Conservation (phyloP, 2,888 invertebrate species). For the Pecten maximus region DNA sequence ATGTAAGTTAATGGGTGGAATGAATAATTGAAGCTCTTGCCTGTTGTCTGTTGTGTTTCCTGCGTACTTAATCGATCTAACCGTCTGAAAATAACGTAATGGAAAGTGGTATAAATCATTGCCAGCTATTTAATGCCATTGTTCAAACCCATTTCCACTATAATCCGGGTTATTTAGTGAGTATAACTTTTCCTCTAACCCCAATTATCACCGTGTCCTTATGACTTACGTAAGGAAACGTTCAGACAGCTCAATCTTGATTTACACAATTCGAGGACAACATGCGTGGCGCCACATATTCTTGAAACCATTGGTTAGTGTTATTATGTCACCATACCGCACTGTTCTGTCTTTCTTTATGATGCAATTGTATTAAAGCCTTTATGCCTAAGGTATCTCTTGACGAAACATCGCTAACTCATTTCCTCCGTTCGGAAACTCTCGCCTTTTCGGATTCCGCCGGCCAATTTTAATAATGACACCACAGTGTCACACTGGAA, state of each 20-base stretch:
- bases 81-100: background rate
- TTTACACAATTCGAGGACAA: constrained; percentile 7
- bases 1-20: background rate
- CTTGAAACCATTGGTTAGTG: background rate
- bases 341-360: background rate
- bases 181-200: background rate
- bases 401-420: background rate
- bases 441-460: background rate
- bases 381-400: background rate
- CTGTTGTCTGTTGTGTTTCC: constrained; percentile 1
- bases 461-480: background rate
- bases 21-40: constrained; percentile 11
- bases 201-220: background rate
- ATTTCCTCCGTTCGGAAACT: background rate
- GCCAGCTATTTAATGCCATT: background rate
- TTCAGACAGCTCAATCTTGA: background rate
- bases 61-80: constrained; percentile 13
- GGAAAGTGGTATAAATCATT: constrained; percentile 20
- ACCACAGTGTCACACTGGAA: background rate
- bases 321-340: background rate
- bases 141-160: background rate
- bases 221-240: background rate
- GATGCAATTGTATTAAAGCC: background rate
- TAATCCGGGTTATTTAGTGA: background rate
- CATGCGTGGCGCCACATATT: background rate